Base-by-base conservation (phyloP, 2,113 vertebrate species). In the Clinocottus analis region DNA sequence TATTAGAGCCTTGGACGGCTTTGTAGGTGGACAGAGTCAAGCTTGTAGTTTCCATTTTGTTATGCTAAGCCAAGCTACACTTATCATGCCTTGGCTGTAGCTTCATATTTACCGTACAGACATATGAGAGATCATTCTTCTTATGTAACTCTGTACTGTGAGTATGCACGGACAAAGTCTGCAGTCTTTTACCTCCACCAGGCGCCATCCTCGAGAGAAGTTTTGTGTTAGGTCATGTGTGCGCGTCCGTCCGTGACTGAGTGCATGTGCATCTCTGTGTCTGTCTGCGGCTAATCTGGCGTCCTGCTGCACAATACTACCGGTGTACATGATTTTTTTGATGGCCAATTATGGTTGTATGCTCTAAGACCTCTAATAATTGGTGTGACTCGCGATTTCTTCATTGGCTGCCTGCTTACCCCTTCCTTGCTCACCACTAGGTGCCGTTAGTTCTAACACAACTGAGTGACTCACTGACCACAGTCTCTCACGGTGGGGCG, bases 1-100 rank as follows among this genome's bases (percentile, higher is more conserved):
- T 37, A 4, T 25, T 8, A 45, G 39, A 17, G 16, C 10, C 47
- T 43, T 13, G 37, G 16, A 21, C 23, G 23, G 27, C 21, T 17
- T 59, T 16, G n/a, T 19, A 56, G 35, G 53, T 29, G 25, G 55
- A 72, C 25, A 43, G 16, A 39, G 11, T 43, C 7, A 49, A 12
- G 39, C 4, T 25, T 51, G 13, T 21, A 12, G 58, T 7, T 73
- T 55, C 31, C 41, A 31, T 10, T 66, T 21, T 49, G 27, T 45
- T n/a, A 19, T 69, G 66, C 45, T 68, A 51, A 68, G 5, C 35
- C 39, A 70, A 56, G 23, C 13, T 55, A 68, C 27, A 14, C 7
- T 35, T 25, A 55, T 11, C 0, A 6, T 12, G 4, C 41, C 35
- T 35, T 70, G 33, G 11, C 25, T 27, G 17, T 8, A 45, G 10